A percentile compares a stretch with the other conserved stretches of the same genome.
phyloP scores from a whole-genome alignment of 2,797 vertebrate species.

The Sebastes iracundus region DNA sequence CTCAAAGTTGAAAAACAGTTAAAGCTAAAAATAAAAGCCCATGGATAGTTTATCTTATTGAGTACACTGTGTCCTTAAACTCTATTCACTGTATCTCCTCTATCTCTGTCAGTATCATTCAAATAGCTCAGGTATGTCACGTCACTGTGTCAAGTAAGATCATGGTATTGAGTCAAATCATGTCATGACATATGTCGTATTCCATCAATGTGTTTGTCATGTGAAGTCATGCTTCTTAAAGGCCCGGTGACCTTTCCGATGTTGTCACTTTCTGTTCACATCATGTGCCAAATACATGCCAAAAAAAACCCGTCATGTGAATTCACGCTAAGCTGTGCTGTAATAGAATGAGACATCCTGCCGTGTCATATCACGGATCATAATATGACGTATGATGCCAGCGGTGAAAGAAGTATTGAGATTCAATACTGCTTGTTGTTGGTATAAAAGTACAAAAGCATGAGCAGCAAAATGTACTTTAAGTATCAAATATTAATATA shows the following conservation, averaged over 20 bases:
- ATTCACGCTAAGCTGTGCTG: not conserved
- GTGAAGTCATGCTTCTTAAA: not conserved
- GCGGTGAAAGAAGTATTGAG: not conserved
- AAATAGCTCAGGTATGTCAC: not conserved
- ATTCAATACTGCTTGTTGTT: not conserved
- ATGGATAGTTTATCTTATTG: not conserved
- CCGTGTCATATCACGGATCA: not conserved
- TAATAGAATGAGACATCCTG: not conserved
- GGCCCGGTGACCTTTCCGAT: not conserved
- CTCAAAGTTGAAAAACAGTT: not conserved
- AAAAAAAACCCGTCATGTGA: not conserved
- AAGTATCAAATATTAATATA: not conserved
- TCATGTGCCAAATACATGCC: not conserved
- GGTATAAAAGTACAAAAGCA: not conserved
- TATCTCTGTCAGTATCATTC: not conserved
- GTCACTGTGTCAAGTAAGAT: not conserved
- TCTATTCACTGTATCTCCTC: not conserved
- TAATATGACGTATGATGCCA: not conserved
- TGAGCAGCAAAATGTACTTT: not conserved
- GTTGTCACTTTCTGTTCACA: not conserved
- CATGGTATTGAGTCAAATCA: not conserved
- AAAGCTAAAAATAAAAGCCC: not conserved
- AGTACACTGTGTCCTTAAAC: not conserved
- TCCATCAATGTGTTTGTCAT: not conserved
- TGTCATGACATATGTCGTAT: not conserved